Conservation (phyloP, 2,797 vertebrate species). For the Smutsia gigantea region DNA sequence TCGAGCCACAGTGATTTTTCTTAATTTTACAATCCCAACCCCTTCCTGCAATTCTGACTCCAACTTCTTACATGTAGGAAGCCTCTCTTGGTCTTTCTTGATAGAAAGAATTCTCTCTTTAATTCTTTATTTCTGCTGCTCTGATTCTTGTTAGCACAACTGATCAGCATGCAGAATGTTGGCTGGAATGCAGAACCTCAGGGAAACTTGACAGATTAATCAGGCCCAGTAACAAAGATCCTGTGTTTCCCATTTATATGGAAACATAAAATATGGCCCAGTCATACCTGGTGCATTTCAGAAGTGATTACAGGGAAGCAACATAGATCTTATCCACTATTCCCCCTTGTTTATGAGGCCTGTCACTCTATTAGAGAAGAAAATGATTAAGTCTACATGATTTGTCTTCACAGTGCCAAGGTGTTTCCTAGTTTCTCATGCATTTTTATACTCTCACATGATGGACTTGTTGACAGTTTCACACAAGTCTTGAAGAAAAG, state of each 20-base stretch:
- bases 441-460: slow-evolving; percentile 27
- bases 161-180: not conserved
- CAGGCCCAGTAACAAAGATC: slow-evolving; percentile 25
- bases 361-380: slow-evolving; percentile 56
- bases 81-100: not conserved
- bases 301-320: slow-evolving; percentile 61
- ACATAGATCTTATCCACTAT: slow-evolving; percentile 46
- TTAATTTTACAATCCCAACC: not conserved
- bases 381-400: slow-evolving; percentile 65
- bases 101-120: not conserved
- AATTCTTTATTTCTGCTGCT: slow-evolving; percentile 4
- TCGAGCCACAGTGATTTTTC: not conserved
- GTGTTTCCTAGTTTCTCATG: slow-evolving; percentile 8
- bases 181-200: not conserved
- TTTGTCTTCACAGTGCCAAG: slow-evolving; percentile 45
- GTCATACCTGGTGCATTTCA: slow-evolving; percentile 21
- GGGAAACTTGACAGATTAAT: slow-evolving; percentile 35
- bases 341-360: slow-evolving; percentile 66
- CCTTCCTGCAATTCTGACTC: not conserved
- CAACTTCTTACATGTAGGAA: not conserved
- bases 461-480: slow-evolving; percentile 26
- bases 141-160: slow-evolving; percentile 39
- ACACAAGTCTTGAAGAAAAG: not conserved
- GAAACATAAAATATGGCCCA: slow-evolving; percentile 65
- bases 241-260: slow-evolving; percentile 47